A percentile compares a stretch with the other conserved stretches of the same genome.
Evolutionary conservation across 1,140 invertebrate species (phyloP).

Genomic region (Drosophila arizonae): DNA sequence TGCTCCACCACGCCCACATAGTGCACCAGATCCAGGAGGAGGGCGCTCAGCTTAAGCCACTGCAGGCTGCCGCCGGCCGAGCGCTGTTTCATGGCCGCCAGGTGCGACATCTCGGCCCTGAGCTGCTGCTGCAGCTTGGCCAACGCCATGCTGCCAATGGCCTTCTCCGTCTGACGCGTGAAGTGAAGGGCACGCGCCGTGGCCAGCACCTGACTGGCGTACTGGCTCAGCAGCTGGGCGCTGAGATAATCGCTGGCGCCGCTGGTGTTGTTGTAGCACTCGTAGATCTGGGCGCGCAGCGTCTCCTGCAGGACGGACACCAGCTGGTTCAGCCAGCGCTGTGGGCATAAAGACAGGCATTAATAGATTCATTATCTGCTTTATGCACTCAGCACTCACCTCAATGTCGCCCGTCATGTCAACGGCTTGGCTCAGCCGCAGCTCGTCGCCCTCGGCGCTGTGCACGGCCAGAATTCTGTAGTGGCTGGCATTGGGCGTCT

Average conservation of each 20-base stretch:
- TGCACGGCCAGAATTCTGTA: constrained; percentile 88
- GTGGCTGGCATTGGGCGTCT: constrained; percentile 54
- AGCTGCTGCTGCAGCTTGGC: constrained; percentile 83
- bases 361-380: neutral
- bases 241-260: constrained; percentile 78
- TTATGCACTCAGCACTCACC: constrained; percentile 82
- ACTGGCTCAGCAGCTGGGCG: constrained; percentile 88
- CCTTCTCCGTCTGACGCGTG: constrained; percentile 91
- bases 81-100: constrained; percentile 64
- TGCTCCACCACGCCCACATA: constrained; percentile 92
- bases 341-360: neutral
- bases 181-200: constrained; percentile 89
- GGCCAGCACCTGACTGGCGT: constrained; percentile 94
- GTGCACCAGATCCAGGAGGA: constrained; percentile 97
- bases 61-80: constrained; percentile 44
- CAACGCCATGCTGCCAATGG: constrained; percentile 88
- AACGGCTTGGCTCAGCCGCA: constrained; percentile 90
- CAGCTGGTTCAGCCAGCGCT: constrained; percentile 92
- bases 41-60: constrained; percentile 86
- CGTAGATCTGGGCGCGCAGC: constrained; percentile 86
- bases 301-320: constrained; percentile 93
- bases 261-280: constrained; percentile 86
- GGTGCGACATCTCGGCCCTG: constrained; percentile 75
- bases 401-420: constrained; percentile 92
- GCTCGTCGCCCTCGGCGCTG: constrained; percentile 92